These are phyloP conservation scores for Macaria liturata DNA, from an alignment of 2,888 invertebrate species.

Conservation along the genomic window DNA sequence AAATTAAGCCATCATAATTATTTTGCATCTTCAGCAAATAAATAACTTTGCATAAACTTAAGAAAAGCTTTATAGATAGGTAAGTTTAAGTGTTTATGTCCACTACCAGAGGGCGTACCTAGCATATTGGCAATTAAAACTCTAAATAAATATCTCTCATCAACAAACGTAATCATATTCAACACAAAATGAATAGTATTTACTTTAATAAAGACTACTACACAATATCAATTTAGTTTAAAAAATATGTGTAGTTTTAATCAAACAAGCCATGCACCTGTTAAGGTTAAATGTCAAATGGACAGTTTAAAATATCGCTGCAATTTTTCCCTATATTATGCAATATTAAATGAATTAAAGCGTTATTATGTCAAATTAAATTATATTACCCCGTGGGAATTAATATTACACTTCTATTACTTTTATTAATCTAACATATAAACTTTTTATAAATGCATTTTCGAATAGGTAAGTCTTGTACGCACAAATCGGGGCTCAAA, in stretches of 20 bases:
- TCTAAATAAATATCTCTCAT: too few relatives aligned
- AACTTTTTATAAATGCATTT: neutral
- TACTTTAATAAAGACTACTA: conserved; percentile 44
- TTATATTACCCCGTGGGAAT: neutral
- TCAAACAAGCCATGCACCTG: conserved; percentile 50
- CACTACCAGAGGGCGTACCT: too few relatives aligned
- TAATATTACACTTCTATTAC: neutral
- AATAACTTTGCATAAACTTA: too few relatives aligned
- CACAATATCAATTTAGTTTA: conserved; percentile 18
- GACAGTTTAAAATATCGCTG: conserved; percentile 33
- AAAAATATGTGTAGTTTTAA: conserved; percentile 40
- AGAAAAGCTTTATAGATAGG: too few relatives aligned
- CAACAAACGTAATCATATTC: too few relatives aligned
- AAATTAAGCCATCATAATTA: too few relatives aligned
- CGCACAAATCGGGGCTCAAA: too few relatives aligned
- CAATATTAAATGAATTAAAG: conserved; percentile 13
- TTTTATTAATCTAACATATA: neutral
- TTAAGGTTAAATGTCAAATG: conserved; percentile 49
- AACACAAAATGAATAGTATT: conserved; percentile 12
- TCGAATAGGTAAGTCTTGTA: too few relatives aligned
- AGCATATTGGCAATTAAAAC: too few relatives aligned
- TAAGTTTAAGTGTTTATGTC: too few relatives aligned
- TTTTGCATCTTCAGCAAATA: too few relatives aligned
- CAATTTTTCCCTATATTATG: conserved; percentile 4
- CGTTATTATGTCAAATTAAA: conserved; percentile 31